A percentile compares a stretch with the other conserved stretches of the same genome.
These are phyloP conservation scores for Neostethus bicornis DNA, from an alignment of 2,797 vertebrate genomes.

Conservation along the genomic window DNA sequence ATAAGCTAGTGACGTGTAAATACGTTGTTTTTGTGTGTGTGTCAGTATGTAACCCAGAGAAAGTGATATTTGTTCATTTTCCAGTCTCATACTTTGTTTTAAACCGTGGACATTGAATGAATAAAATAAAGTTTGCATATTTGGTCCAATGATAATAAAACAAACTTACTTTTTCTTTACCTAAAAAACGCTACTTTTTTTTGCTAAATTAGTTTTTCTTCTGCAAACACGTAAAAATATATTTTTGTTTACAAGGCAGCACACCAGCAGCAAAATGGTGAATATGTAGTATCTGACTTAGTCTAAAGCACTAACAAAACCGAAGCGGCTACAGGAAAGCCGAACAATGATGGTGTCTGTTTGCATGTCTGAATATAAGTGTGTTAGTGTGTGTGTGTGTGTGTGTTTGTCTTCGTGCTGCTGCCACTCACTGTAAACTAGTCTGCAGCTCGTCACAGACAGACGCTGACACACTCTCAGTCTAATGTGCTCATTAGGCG, in stretches of 20 bases:
- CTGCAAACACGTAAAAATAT: constrained; percentile 8
- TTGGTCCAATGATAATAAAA: neutral
- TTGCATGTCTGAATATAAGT: constrained; percentile 37
- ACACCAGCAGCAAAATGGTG: constrained; percentile 3
- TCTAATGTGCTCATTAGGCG: constrained; percentile 79
- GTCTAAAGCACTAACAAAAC: constrained; percentile 29
- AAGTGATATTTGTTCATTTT: constrained; percentile 23
- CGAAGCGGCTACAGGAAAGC: constrained; percentile 40
- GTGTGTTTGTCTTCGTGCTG: constrained; percentile 66
- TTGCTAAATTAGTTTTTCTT: neutral
- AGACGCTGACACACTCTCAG: constrained; percentile 78
- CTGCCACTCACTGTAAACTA: constrained; percentile 88
- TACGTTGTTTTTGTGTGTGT: constrained; percentile 4
- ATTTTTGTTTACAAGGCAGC: constrained; percentile 12
- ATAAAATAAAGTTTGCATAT: neutral
- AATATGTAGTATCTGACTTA: constrained; percentile 10
- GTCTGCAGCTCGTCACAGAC: constrained; percentile 85
- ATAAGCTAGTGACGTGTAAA: constrained; percentile 48
- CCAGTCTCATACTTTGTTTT: constrained; percentile 19
- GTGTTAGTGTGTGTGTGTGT: constrained; percentile 68
- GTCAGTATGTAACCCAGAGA: constrained; percentile 21
- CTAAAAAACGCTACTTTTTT: neutral
- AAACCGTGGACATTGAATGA: constrained; percentile 15
- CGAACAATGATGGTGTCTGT: constrained; percentile 52
- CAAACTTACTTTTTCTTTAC: neutral